Percentiles rank a stretch among this genome's conserved stretches.
Conservation (phyloP, 2,888 invertebrate genomes). For the Cantharis rustica region DNA sequence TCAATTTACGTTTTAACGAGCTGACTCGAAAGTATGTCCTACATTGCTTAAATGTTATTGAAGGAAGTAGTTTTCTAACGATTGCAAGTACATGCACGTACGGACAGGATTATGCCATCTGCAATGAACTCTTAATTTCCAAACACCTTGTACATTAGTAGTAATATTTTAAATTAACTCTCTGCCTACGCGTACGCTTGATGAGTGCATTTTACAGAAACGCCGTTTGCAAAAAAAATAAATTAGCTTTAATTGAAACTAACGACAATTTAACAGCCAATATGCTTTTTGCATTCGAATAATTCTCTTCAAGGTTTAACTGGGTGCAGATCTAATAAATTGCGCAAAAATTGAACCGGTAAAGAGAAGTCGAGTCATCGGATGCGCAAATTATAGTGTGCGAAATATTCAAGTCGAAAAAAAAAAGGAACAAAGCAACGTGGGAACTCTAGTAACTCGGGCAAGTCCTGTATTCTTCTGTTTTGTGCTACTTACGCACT, state of each 20-base stretch:
- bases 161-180: background rate
- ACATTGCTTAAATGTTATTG: background rate
- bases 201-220: background rate
- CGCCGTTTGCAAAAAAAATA: background rate
- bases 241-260: background rate
- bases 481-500: background rate
- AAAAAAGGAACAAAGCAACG: background rate
- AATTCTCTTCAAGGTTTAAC: background rate
- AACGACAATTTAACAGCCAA: background rate
- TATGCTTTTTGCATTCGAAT: background rate
- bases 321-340: background rate
- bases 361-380: background rate
- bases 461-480: background rate
- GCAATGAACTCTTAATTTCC: background rate
- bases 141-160: background rate
- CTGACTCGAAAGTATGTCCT: background rate
- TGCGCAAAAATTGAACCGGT: background rate
- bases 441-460: constrained; percentile 3
- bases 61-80: background rate
- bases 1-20: background rate
- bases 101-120: background rate
- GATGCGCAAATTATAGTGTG: background rate
- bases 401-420: background rate
- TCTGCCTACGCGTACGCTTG: background rate
- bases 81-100: background rate